Conservation (phyloP, 2,113 vertebrate genomes). For the Sciurus niger region DNA sequence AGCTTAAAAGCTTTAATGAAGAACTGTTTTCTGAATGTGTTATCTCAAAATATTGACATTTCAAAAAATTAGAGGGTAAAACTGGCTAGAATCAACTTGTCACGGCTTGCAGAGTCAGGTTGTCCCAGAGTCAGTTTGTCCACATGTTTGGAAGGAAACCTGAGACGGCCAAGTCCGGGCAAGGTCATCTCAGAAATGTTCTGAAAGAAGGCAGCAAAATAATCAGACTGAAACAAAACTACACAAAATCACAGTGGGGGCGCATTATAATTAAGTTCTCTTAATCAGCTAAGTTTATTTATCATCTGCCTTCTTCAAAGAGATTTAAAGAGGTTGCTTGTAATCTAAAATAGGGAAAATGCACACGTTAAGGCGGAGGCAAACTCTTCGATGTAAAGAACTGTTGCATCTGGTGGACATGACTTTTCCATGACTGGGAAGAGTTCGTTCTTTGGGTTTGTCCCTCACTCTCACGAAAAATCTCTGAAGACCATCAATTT, state of each 20-base stretch:
- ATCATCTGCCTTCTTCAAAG: conserved; percentile 17
- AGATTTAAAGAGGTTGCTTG: neutral
- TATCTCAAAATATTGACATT: conserved; percentile 35
- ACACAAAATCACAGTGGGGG: neutral
- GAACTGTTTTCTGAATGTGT: conserved; percentile 45
- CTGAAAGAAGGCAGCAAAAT: neutral
- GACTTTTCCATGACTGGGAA: neutral
- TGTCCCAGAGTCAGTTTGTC: conserved; percentile 36
- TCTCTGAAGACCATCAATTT: neutral
- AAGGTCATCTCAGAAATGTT: conserved; percentile 39
- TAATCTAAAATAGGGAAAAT: neutral
- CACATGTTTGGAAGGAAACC: neutral
- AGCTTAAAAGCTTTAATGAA: neutral
- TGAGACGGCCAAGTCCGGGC: conserved; percentile 53
- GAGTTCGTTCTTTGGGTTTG: neutral
- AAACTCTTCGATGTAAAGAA: neutral
- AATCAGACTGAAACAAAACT: neutral
- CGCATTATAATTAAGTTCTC: neutral
- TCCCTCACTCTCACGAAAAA: neutral
- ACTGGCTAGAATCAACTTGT: conserved; percentile 14
- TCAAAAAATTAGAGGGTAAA: neutral
- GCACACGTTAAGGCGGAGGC: neutral
- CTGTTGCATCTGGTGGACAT: no score
- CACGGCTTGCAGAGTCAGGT: conserved; percentile 46
- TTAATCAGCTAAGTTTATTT: neutral